These are phyloP conservation scores for Myotis vivesi DNA, from an alignment of 2,797 vertebrate genomes.

Conservation along the genomic window DNA sequence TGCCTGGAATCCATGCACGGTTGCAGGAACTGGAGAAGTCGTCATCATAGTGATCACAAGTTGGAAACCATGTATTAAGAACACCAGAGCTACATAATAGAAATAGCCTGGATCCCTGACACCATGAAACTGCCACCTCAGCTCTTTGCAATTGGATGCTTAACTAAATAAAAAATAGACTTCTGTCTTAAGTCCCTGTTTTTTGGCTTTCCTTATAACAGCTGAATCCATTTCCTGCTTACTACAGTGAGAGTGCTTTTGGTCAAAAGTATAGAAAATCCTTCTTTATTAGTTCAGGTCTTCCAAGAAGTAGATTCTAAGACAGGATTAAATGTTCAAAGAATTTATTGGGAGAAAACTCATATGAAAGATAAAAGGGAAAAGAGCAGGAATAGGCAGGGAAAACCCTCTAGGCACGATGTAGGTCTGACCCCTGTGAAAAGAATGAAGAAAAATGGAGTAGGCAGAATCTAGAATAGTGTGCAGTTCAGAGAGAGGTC, in stretches of 20 bases:
- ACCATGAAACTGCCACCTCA: not conserved
- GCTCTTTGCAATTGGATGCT: not conserved
- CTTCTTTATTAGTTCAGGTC: conserved; percentile 20
- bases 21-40: not conserved
- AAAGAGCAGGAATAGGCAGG: not conserved
- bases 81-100: not conserved
- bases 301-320: no score
- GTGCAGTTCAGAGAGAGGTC: not conserved
- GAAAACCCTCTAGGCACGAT: no score
- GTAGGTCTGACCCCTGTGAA: not conserved
- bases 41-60: not conserved
- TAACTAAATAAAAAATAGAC: not conserved
- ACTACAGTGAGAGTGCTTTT: not conserved
- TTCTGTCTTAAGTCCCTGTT: not conserved
- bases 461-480: not conserved
- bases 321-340: not conserved
- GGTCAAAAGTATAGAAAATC: conserved; percentile 29
- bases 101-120: not conserved
- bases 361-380: not conserved
- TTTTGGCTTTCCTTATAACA: conserved; percentile 2
- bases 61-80: conserved; percentile 1
- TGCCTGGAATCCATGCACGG: not conserved
- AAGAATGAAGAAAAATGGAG: not conserved
- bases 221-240: not conserved
- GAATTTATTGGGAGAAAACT: not conserved